These are phyloP conservation scores for Cataglyphis altisquamis DNA, from an alignment of 2,888 invertebrate genomes.

Conservation along the genomic window DNA sequence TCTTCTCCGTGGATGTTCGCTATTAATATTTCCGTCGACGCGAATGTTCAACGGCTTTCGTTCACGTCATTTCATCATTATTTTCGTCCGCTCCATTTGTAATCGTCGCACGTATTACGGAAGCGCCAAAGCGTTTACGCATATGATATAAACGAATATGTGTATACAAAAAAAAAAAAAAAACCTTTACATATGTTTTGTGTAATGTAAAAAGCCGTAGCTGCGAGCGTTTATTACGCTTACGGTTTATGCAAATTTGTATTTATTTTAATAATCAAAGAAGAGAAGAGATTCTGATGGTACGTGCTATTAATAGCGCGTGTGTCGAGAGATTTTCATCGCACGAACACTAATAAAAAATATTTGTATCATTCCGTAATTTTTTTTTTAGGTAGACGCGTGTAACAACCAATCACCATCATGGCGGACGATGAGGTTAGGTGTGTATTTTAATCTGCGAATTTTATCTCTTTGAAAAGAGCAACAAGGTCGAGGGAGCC, in stretches of 20 bases:
- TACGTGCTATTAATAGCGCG: slow-evolving; percentile 23
- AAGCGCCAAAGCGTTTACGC: background rate
- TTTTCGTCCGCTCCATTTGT: slow-evolving; percentile 24
- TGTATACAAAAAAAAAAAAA: background rate
- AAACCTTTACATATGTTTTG: background rate
- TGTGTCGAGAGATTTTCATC: slow-evolving; percentile 13
- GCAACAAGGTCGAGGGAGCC: background rate
- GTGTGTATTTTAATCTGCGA: slow-evolving; percentile 88
- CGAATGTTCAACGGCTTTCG: background rate
- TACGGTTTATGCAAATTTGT: slow-evolving; percentile 32
- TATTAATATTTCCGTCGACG: slow-evolving; percentile 6
- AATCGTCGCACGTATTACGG: background rate
- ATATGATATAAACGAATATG: background rate
- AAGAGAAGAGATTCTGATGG: background rate
- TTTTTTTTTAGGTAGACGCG: slow-evolving; percentile 88
- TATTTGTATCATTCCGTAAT: slow-evolving; percentile 42
- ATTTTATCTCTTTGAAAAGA: background rate
- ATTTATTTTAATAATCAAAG: slow-evolving; percentile 48
- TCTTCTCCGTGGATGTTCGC: background rate
- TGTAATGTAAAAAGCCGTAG: no score
- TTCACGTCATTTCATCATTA: slow-evolving; percentile 16
- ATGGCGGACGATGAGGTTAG: slow-evolving; percentile 99
- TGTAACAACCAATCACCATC: slow-evolving; percentile 87
- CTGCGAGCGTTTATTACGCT: slow-evolving; percentile 20
- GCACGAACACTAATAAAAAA: background rate